Evolutionary conservation across 2,888 invertebrate species (phyloP).

Genomic region (Amblyteles armatorius): DNA sequence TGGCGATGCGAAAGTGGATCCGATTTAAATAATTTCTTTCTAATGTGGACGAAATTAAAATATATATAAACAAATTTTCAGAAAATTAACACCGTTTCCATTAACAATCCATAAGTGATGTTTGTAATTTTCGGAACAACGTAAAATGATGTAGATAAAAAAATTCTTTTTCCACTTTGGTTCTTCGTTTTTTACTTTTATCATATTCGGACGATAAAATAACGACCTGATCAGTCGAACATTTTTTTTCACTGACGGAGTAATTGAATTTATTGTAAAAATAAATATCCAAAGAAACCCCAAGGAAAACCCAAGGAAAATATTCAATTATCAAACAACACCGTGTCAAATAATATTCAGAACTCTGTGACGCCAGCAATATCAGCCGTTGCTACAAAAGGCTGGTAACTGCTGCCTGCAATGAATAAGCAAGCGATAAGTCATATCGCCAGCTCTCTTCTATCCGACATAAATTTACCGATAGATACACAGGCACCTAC

Average conservation of each 20-base stretch:
- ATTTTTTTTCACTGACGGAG: not conserved
- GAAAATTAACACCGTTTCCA: not conserved
- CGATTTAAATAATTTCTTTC: too few species aligned
- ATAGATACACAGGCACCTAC: slow-evolving; percentile 13
- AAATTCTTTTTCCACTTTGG: not conserved
- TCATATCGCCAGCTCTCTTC: slow-evolving; percentile 28
- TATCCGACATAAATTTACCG: slow-evolving; percentile 39
- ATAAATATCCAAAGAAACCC: not conserved
- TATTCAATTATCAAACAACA: not conserved
- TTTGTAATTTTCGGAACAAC: not conserved
- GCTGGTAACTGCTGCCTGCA: not conserved
- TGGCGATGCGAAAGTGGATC: not conserved
- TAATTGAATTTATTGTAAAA: not conserved
- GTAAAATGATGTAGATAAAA: not conserved
- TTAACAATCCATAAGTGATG: not conserved
- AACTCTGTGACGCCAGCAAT: not conserved
- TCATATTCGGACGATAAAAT: not conserved
- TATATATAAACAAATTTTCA: not conserved
- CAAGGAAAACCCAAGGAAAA: not conserved
- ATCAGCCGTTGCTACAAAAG: slow-evolving; percentile 7
- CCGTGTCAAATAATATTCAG: not conserved
- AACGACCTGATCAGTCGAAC: not conserved
- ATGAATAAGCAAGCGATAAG: slow-evolving; percentile 38
- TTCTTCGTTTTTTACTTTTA: not conserved
- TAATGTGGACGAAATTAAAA: not conserved